Evolutionary conservation across 2,113 vertebrate species (phyloP), one percentile per base, ranked within the genome.

Genomic region (Choloepus hoffmanni): DNA sequence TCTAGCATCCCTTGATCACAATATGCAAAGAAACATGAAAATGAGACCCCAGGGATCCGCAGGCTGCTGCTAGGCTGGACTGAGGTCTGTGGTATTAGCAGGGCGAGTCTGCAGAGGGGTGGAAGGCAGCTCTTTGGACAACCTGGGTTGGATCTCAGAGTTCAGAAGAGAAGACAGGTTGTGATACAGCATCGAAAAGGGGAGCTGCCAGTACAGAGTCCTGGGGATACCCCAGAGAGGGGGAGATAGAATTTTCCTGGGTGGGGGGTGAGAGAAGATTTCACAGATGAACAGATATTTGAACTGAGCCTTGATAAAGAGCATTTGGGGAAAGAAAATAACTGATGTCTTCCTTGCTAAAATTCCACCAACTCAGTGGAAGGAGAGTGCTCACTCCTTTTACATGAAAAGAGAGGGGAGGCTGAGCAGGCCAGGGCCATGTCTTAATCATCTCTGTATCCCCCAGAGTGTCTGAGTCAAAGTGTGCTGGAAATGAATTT

Each of bases 341-440:
- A 12, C 68, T 77, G 15, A 24, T 60, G 60, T 73, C 48, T 96
- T 45, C 81, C 30, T 48, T 0, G 0, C 92, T 90, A 88, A 90
- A 92, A 94, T 87, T 89, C 77, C 62, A 50, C 62, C 48, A 65
- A 24, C 14, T 95, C 18, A 28, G 76, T 86, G 18, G 36, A 67
- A 21, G 79, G 76, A 92, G 79, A 65, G 45, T 10, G 0, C 48
- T 88, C 62, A 36, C 36, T 86, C 72, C 89, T 92, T 83, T 94
- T 95, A 92, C 53, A 95, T 15, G 95, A 85, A 30, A 77, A 84
- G 72, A 85, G 62, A 82, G 58, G 18, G 53, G 48, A 91, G 74
- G 55, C 26, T 0, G 40, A 88, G 55, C 48, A 33, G 74, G 68
- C 74, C 55, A 63, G 79, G 85, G 15, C 86, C 12, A 2, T 30